Evolutionary conservation across 2,888 invertebrate species (phyloP).

Genomic region (Cephus pulcher): DNA sequence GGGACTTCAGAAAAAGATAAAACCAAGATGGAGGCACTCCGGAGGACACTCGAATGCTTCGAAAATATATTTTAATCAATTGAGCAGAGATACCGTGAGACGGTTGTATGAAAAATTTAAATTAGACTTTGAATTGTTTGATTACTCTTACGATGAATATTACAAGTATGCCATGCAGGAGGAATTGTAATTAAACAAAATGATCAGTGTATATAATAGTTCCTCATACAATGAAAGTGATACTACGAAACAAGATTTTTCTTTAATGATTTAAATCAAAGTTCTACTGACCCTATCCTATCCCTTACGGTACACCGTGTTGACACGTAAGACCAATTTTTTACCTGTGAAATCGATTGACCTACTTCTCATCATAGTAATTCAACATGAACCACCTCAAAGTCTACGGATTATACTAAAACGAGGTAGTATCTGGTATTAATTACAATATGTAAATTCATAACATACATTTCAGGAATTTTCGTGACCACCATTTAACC

Average conservation of each 20-base stretch:
- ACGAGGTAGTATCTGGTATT: neutral
- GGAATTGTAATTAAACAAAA: neutral
- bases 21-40: slow-evolving; percentile 61
- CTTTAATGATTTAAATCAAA: neutral
- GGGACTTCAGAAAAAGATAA: slow-evolving; percentile 50
- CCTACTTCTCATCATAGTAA: slow-evolving; percentile 47
- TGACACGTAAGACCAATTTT: slow-evolving; percentile 1
- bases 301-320: neutral
- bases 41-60: slow-evolving; percentile 53
- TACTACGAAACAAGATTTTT: neutral
- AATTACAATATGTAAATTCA: neutral
- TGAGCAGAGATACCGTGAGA: slow-evolving; percentile 56
- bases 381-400: slow-evolving; percentile 47
- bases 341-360: slow-evolving; percentile 53
- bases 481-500: neutral
- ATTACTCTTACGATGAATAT: slow-evolving; percentile 63
- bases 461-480: neutral
- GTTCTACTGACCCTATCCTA: slow-evolving; percentile 1
- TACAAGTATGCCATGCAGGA: slow-evolving; percentile 48
- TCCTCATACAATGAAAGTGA: neutral
- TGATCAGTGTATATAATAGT: neutral
- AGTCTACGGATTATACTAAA: slow-evolving; percentile 21
- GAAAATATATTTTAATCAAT: slow-evolving; percentile 64
- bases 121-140: slow-evolving; percentile 70
- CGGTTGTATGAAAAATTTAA: slow-evolving; percentile 67